Base-by-base conservation (phyloP, 2,113 vertebrate species). In the Polypterus senegalus region DNA sequence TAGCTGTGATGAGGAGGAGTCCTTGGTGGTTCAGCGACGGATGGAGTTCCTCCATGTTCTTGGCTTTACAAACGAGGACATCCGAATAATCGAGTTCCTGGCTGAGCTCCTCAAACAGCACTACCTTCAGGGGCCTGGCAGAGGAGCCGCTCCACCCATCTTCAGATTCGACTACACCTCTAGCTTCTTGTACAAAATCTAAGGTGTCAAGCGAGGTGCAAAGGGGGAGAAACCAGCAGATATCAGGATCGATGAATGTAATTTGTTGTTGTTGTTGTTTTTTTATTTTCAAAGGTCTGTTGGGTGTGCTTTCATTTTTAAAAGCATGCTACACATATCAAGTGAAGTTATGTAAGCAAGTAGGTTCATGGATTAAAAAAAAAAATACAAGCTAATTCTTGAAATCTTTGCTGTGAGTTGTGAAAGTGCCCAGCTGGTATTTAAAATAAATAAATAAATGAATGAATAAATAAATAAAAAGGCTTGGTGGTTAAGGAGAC, bases 131-230 rank as follows among this genome's bases (percentile, higher is more conserved):
- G 87, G 88, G 54, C 65, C 81, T 3, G 66, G 71, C 1, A 83
- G 69, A 49, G 62, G 71, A 65, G 66, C 57, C 3, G 74, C 65
- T 66, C 56, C 73, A 27, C 82, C 89, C 5, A 68, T 77, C 71
- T 96, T 98, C 76, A 86, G 82, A 83, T 98, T 96, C 78, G 89
- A 91, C 81, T 99, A 98, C 2, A 87, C 90, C 66, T 89, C 89
- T 81, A 97, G 92, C 82, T 81, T 89, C 88, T 87, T 96, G 81
- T 96, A 94, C 81, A 98, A 97, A 79, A 97, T 99, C 79, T 98
- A 82, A 86, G 67, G 46, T 0, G 0, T 52, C 1, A 0, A 62
- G 69, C 44, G 11, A 61, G 67, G 61, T 58, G 63, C 0, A 3
- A 4, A 44, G 60, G 58, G 27, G 27, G 27, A 27, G 27, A 27